phyloP scores from a whole-genome alignment of 37 sponge, comb jelly and placozoan genomes.

The Halisarca cf. caerulea region DNA sequence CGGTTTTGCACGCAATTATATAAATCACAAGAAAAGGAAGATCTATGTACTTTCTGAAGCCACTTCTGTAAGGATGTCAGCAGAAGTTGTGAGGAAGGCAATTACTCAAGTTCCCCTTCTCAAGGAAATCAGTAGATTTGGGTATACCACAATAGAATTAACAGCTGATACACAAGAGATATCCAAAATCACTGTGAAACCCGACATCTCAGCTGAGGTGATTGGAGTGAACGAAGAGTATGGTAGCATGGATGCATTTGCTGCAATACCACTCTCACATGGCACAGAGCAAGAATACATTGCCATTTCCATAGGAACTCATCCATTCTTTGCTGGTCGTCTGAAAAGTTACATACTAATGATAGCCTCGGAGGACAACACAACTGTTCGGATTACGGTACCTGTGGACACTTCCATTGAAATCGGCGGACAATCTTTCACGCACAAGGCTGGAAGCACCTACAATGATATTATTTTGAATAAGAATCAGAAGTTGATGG shows the following conservation, averaged over 20 bases:
- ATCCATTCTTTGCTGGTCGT: too few species aligned
- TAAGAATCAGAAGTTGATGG: background rate
- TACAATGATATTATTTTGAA: background rate
- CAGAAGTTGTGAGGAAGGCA: background rate
- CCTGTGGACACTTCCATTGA: background rate
- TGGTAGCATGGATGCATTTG: slow-evolving; percentile 18
- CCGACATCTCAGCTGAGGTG: background rate
- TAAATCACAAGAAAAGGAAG: background rate
- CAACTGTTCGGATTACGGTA: background rate
- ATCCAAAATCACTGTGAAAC: background rate
- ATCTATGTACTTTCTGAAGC: background rate
- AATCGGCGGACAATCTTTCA: too few species aligned
- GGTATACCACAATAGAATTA: background rate
- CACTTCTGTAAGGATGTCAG: too few species aligned
- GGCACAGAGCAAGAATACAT: background rate
- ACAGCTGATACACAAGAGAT: background rate
- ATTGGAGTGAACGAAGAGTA: slow-evolving; percentile 20
- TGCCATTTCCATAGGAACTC: background rate
- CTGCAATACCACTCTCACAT: too few species aligned
- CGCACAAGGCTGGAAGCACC: background rate
- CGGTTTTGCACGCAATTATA: slow-evolving; percentile 7
- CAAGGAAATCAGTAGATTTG: too few species aligned
- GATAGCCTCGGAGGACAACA: background rate
- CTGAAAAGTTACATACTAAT: background rate
- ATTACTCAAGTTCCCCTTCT: background rate